Base-by-base conservation (phyloP, 2,888 invertebrate species). In the Bugulina stolonifera region DNA sequence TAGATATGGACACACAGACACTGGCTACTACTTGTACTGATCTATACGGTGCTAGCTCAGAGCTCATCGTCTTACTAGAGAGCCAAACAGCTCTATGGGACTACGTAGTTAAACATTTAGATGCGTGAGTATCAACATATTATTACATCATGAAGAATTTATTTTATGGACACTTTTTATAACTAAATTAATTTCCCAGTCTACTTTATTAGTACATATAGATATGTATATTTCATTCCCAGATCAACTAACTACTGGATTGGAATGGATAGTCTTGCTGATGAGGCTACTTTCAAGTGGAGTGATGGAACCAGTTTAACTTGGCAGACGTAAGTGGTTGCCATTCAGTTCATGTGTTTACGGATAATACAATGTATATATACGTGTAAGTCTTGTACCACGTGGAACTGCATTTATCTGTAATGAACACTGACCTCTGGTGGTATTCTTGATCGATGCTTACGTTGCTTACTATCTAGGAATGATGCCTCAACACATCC, bases 171-270 rank as follows among this genome's bases (percentile, higher is more conserved):
- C n/a, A n/a, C n/a, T n/a, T n/a, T n/a, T n/a, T n/a, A n/a, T n/a
- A n/a, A n/a, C n/a, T n/a, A n/a, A n/a, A n/a, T n/a, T n/a, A n/a
- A n/a, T n/a, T n/a, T n/a, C n/a, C n/a, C n/a, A n/a, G n/a, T n/a
- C n/a, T n/a, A n/a, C n/a, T n/a, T n/a, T n/a, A n/a, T n/a, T n/a
- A n/a, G n/a, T n/a, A n/a, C n/a, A n/a, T n/a, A n/a, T n/a, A n/a
- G n/a, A n/a, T n/a, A n/a, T n/a, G n/a, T n/a, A n/a, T n/a, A n/a
- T n/a, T 52, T 10, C 52, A 14, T 52, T 52, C 22, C 10, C 25
- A 64, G 64, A 18, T 64, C 64, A 5, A 64, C 64, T 25, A 64
- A 64, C n/a, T 64, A 64, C 64, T 64, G 64, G 64, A 27, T 64
- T 32, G 64, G 64, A 27, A 32, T 64, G 29, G 32, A 64, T 27